Base-by-base conservation (phyloP, 2,113 vertebrate genomes). In the Sitta europaea region DNA sequence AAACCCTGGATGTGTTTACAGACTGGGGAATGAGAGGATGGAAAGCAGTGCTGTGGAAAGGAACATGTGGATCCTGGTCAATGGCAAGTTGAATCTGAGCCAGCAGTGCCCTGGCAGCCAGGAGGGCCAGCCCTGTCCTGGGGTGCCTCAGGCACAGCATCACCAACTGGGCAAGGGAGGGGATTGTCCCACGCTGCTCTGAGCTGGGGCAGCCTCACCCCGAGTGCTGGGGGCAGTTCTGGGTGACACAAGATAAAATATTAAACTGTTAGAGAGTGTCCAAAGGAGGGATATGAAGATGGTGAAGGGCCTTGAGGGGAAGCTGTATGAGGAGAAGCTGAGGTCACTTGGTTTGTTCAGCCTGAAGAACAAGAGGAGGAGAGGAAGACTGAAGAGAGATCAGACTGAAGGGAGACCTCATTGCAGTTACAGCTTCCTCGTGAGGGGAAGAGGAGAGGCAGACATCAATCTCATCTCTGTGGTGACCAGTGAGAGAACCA, bases 151-250 rank as follows among this genome's bases (percentile, higher is more conserved):
- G 70, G 35, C 10, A 24, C 70, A 74, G 50, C 70, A 85, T 20
- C 0, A 0, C 7, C 59, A 48, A 15, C 29, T 0, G 0, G 50
- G 24, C n/a, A 74, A 40, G 29, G 29, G 68, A 73, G n/a, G 40
- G 50, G 59, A 66, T 42, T 48, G 35, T 57, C 35, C 35, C 0
- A 3, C 10, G 57, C 59, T 57, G 50, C 35, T 57, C 70, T 74
- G 70, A 1, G 0, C 42, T 48, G 70, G 51, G 10, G 12, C 0
- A 0, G 59, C 24, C 29, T 48, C 42, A 35, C 16, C 35, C 42
- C 1, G 0, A 50, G 20, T 25, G 12, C 50, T 55, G 29, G 18
- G 48, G 11, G 3, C 28, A 40, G 14, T 0, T 62, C 2, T 27
- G 17, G 16, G 40, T 33, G 35, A 12, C 29, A 40, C 5, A 15